Evolutionary conservation across 2,888 invertebrate genomes (phyloP).

Genomic region (Lasius platythorax): DNA sequence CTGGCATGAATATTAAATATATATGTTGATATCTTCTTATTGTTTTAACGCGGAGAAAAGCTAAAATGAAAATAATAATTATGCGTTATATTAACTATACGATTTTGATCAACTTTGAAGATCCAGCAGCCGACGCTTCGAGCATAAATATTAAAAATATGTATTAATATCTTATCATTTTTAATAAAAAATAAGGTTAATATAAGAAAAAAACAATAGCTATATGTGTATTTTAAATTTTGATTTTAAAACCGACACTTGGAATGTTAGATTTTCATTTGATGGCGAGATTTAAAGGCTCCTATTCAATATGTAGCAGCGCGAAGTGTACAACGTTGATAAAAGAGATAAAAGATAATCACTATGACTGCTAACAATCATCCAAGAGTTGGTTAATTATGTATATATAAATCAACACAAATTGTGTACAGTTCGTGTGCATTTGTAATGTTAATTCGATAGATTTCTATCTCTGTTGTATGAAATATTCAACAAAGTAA

Average conservation of each 20-base stretch:
- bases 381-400: too few relatives aligned
- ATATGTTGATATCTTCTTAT: not conserved
- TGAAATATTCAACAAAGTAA: not conserved
- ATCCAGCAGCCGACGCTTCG: not conserved
- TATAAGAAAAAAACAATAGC: not conserved
- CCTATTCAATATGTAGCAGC: not conserved
- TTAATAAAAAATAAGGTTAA: not conserved
- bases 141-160: conserved; percentile 9
- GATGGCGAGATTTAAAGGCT: not conserved
- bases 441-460: conserved; percentile 2
- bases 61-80: conserved; percentile 7
- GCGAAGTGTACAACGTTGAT: not conserved
- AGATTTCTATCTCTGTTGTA: not conserved
- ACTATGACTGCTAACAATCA: too few relatives aligned
- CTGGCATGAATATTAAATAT: not conserved
- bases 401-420: not conserved
- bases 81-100: not conserved
- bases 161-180: not conserved
- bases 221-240: not conserved
- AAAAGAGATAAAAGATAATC: not conserved
- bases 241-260: not conserved
- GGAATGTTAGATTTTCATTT: not conserved
- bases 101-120: not conserved
- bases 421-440: not conserved
- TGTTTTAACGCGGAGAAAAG: not conserved